phyloP scores from a whole-genome alignment of 2,113 vertebrate genomes.

The Micronisus gabar region DNA sequence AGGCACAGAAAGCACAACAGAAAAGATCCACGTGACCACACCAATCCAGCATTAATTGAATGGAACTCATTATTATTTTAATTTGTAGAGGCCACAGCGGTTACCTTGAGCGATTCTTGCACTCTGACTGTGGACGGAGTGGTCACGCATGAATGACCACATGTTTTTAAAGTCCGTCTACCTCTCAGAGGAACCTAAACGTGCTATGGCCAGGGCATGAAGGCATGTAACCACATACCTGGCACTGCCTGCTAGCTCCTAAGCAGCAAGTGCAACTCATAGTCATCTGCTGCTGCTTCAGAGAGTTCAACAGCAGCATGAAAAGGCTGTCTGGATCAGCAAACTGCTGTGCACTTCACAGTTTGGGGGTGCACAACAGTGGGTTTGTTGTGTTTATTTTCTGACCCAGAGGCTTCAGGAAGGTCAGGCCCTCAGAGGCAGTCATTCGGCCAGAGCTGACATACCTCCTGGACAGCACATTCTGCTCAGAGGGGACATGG shows the following conservation, averaged over 20 bases:
- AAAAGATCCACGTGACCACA: background rate
- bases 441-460: background rate
- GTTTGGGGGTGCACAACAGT: background rate
- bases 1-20: background rate
- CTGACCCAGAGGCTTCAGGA: background rate
- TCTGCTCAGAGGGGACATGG: background rate
- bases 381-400: background rate
- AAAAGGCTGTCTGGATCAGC: background rate
- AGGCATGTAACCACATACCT: background rate
- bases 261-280: background rate
- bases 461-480: background rate
- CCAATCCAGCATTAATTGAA: background rate
- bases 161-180: background rate
- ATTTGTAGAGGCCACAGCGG: background rate
- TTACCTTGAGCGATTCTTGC: background rate
- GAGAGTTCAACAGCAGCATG: background rate
- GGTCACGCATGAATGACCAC: background rate
- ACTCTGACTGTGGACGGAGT: background rate
- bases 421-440: background rate
- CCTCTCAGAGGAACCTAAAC: background rate
- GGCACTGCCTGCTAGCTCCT: background rate
- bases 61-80: background rate
- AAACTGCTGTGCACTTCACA: background rate
- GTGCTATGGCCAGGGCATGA: accelerated
- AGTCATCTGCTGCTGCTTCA: background rate